Evolutionary conservation across 2,113 vertebrate genomes (phyloP), one percentile per base, ranked within the genome.

Genomic region (Lophura nycthemera): DNA sequence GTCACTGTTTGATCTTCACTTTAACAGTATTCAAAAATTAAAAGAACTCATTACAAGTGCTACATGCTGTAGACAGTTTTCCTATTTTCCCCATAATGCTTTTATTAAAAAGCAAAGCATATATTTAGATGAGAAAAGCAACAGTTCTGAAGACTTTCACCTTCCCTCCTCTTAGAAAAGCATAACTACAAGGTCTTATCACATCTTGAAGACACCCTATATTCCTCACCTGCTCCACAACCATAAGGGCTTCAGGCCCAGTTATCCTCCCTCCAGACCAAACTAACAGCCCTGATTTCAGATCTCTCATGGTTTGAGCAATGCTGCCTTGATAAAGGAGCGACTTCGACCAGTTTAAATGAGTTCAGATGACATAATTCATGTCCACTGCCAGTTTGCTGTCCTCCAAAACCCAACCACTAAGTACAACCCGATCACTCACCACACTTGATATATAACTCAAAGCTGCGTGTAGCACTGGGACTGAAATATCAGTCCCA

Each of bases 361-460:
- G 19, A 66, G 34, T n/a, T 81, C 36, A 71, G 43, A n/a, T 78
- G 79, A 91, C 27, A 1, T 25, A 92, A 77, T 6, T 82, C n/a
- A 1, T 5, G 36, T 18, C 32, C 63, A 42, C 48, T 88, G 61
- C 13, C 40, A 83, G 15, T 47, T 48, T 9, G 2, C 14, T 30
- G 36, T 13, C 50, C 74, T 66, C 40, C 70, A 82, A 91, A 93
- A 54, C 27, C 40, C 76, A 91, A 54, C 43, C 14, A 34, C 36
- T 57, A 67, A 24, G 27, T 64, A 71, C 14, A 70, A 57, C 20
- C 36, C 72, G 57, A 3, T 22, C 52, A 69, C 57, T 92, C 82
- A 57, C 84, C 38, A 75, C 61, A 43, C 21, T 5, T 6, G 7
- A 54, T 6, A 10, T 7, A 42, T 0, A 78, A 48, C 0, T 0